A percentile compares a stretch with the other conserved stretches of the same genome.
Conservation (phyloP, 2,113 vertebrate genomes). For the Cephalopterus ornatus region DNA sequence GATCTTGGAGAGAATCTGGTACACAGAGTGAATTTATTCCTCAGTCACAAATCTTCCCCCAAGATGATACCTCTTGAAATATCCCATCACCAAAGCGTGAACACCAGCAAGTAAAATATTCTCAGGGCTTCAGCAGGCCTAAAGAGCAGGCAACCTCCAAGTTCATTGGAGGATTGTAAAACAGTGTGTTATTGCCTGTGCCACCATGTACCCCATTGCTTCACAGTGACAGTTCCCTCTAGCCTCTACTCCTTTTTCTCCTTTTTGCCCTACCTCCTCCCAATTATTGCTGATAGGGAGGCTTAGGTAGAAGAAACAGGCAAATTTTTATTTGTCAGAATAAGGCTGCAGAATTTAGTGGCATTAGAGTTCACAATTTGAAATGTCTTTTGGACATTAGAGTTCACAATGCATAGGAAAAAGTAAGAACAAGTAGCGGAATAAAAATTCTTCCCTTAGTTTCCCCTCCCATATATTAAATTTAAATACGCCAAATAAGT, state of each 20-base stretch:
- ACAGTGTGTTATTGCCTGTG: fast-evolving
- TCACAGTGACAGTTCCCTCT: background rate
- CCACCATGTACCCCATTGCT: fast-evolving
- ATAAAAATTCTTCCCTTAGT: background rate
- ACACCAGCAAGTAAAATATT: background rate
- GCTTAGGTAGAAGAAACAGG: background rate
- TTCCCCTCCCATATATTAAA: background rate
- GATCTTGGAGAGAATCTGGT: background rate
- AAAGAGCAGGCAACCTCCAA: background rate
- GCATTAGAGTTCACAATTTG: background rate
- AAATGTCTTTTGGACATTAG: too few species aligned
- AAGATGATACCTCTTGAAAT: background rate
- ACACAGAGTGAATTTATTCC: background rate
- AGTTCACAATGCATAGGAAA: background rate
- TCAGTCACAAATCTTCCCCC: background rate
- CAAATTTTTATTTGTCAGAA: background rate
- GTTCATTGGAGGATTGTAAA: background rate
- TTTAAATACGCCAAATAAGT: background rate
- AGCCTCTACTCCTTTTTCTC: background rate
- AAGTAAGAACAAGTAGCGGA: background rate
- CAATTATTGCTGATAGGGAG: background rate
- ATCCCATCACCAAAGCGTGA: background rate
- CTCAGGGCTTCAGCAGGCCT: background rate
- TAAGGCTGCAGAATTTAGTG: background rate
- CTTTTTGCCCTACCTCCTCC: background rate